Conservation (phyloP, 92 coral and sea anemone genomes). For the Porites divaricata region DNA sequence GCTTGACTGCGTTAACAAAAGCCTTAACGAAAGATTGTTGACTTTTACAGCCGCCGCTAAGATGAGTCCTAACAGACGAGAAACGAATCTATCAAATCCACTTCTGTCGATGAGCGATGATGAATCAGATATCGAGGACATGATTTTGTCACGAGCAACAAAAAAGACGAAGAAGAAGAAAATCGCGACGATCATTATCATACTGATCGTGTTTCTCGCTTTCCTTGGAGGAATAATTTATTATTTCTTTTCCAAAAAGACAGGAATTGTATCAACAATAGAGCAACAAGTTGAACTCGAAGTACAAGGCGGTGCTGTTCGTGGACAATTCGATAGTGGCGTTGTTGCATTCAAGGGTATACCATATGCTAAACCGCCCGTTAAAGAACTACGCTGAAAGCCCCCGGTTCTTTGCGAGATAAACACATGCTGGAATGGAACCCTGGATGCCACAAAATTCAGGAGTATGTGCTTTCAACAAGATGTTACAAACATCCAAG, state of each 20-base stretch:
- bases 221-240: not conserved
- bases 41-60: not conserved
- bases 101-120: conserved; percentile 14
- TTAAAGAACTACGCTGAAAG: conserved; percentile 57
- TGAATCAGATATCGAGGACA: conserved; percentile 2
- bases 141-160: not conserved
- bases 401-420: conserved; percentile 48
- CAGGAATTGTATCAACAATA: not conserved
- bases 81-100: not conserved
- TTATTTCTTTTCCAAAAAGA: not conserved
- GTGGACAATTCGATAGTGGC: conserved; percentile 41
- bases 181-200: not conserved
- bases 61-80: not conserved
- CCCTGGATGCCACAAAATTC: conserved; percentile 57
- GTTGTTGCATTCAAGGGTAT: conserved; percentile 71
- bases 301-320: conserved; percentile 53
- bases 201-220: not conserved
- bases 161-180: not conserved
- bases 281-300: conserved; percentile 13
- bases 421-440: conserved; percentile 76
- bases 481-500: conserved; percentile 23
- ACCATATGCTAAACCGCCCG: conserved; percentile 69
- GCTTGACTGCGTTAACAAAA: not conserved
- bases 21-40: not conserved
- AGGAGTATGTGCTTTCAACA: conserved; percentile 72